phyloP scores from a whole-genome alignment of 1,140 invertebrate species.

The Drosophila serrata region DNA sequence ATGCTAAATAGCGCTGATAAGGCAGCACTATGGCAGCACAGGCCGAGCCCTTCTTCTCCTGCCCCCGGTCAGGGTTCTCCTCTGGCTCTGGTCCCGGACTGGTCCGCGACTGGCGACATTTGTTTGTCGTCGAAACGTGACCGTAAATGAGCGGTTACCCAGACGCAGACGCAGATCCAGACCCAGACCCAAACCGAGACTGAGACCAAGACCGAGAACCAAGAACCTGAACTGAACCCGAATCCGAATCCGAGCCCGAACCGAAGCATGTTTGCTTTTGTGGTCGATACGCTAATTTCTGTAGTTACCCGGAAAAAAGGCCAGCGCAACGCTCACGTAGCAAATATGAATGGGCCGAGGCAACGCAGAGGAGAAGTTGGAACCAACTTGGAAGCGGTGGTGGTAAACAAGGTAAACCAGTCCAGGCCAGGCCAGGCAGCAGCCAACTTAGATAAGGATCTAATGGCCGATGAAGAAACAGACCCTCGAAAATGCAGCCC shows the following conservation, averaged over 20 bases:
- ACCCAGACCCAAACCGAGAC: slow-evolving; percentile 5
- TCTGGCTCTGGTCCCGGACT: neutral
- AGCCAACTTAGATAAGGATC: slow-evolving; percentile 78
- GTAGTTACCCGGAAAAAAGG: slow-evolving; percentile 75
- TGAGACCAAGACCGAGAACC: slow-evolving; percentile 17
- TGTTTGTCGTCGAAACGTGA: slow-evolving; percentile 60
- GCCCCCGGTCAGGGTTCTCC: neutral
- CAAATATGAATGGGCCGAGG: slow-evolving; percentile 71
- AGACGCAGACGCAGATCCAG: slow-evolving; percentile 42
- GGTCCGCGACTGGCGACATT: slow-evolving; percentile 10
- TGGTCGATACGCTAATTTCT: slow-evolving; percentile 83
- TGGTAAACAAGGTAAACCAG: slow-evolving; percentile 69
- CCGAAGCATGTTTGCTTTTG: slow-evolving; percentile 72
- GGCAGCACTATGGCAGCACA: slow-evolving; percentile 3
- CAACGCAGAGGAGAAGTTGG: slow-evolving; percentile 7
- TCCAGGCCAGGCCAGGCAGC: slow-evolving; percentile 36
- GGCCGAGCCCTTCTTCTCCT: slow-evolving; percentile 18
- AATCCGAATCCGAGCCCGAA: slow-evolving; percentile 11
- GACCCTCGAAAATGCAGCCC: slow-evolving; percentile 32
- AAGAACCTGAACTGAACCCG: slow-evolving; percentile 22
- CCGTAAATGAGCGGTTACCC: slow-evolving; percentile 47
- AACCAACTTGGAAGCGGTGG: slow-evolving; percentile 4
- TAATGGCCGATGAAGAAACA: slow-evolving; percentile 58
- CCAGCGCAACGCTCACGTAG: slow-evolving; percentile 61
- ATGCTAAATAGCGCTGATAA: slow-evolving; percentile 53